Base-by-base conservation (phyloP, 2,888 invertebrate species). In the Herminia tarsipennalis region DNA sequence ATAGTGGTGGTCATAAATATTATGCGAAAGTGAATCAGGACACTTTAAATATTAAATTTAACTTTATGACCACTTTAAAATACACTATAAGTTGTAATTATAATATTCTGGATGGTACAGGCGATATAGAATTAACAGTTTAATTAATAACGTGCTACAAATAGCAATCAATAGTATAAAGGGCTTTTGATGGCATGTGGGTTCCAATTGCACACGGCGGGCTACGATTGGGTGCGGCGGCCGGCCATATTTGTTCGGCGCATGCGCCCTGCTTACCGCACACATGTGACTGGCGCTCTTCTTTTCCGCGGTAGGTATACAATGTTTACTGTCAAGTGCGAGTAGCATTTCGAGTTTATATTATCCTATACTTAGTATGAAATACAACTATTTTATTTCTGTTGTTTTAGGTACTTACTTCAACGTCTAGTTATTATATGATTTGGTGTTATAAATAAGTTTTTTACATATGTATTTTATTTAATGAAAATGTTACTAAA, bases 221-320 rank as follows among this genome's bases (percentile, higher is more conserved):
- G 45, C 63, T 70, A 50, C 73, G 76, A 89, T 90, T 90, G 89
- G 90, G 66, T 75, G 70, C 58, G 55, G 54, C 56, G 61, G 80
- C 68, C 88, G 81, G 90, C 90, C 90, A 91, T 91, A 73, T 89
- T 90, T 79, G 81, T 80, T 82, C 70, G 71, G 82, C 87, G 88
- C 89, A 88, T 86, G 90, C 87, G 86, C 81, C 66, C 58, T 73
- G 45, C 66, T 58, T 70, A 63, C 51, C 69, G 61, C 81, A 76
- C 80, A 83, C 82, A 84, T 83, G 81, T 80, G 83, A 76, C 76
- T 74, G 68, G 74, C 34, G 62, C 54, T 69, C 58, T 63, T 68
- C 66, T 69, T 53, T 67, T 62, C 64, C 63, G 61, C 52, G 47
- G 52, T 45, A 49, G 47, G 52, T 45, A 49, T 14, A 44, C 59